A percentile compares a stretch with the other conserved stretches of the same genome.
Conservation (phyloP, 1,140 invertebrate species). For the Aporrectodea caliginosa region DNA sequence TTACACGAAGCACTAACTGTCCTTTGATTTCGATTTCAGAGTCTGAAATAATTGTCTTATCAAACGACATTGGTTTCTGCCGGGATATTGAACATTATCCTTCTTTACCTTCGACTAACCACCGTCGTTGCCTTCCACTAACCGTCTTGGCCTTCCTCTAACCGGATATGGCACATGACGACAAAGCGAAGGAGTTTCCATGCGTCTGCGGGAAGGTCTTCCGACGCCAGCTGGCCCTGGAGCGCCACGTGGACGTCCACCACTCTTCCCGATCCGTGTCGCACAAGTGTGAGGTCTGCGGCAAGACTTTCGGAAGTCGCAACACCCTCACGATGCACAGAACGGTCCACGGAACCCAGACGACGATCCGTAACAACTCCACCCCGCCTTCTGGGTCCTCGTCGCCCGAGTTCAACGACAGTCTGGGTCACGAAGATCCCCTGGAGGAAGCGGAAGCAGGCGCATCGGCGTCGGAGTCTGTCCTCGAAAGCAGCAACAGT, state of each 20-base stretch:
- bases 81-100: too few relatives aligned
- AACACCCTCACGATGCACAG: conserved; percentile 32
- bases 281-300: conserved; percentile 18
- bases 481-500: neutral
- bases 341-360: conserved; percentile 11
- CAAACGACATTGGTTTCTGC: too few relatives aligned
- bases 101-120: too few relatives aligned
- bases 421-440: neutral
- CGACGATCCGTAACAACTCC: neutral
- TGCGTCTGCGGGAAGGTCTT: conserved; percentile 22
- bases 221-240: conserved; percentile 2
- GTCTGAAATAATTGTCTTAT: too few relatives aligned
- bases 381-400: neutral
- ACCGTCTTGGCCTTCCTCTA: neutral
- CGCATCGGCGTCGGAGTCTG: neutral
- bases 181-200: neutral
- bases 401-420: too few relatives aligned
- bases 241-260: conserved; percentile 24
- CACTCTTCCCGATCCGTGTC: conserved; percentile 12
- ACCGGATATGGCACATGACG: neutral
- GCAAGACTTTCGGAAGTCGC: conserved; percentile 28
- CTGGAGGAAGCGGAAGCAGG: too few relatives aligned
- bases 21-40: too few relatives aligned
- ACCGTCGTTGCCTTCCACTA: too few relatives aligned
- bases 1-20: too few relatives aligned